These are phyloP conservation scores for Adela reaumurella DNA, from an alignment of 2,888 invertebrate genomes.

Conservation along the genomic window DNA sequence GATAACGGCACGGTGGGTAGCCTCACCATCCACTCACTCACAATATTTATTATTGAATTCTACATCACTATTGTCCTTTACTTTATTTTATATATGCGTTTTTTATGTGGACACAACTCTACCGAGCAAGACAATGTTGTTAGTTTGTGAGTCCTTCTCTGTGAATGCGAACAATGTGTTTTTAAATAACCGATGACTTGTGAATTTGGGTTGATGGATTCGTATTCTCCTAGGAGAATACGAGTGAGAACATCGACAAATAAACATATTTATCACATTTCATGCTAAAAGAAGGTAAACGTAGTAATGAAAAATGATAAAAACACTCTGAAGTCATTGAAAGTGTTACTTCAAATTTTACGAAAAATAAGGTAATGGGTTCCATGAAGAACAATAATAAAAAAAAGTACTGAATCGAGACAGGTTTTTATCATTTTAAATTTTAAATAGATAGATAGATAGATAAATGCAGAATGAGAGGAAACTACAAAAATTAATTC, in stretches of 20 bases:
- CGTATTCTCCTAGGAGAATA: slow-evolving; percentile 25
- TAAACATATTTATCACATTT: no score
- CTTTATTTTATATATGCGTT: slow-evolving; percentile 29
- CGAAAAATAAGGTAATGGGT: no score
- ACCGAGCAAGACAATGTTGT: slow-evolving; percentile 49
- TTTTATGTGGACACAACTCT: not conserved
- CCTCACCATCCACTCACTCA: slow-evolving; percentile 6
- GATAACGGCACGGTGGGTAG: slow-evolving; percentile 21
- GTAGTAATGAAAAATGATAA: no score
- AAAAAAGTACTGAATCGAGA: no score
- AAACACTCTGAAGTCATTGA: no score
- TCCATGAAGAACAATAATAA: no score
- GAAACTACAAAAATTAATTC: no score
- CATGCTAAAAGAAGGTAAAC: no score
- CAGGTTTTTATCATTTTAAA: no score
- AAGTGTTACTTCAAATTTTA: no score
- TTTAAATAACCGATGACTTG: slow-evolving; percentile 53
- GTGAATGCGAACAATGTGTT: slow-evolving; percentile 37
- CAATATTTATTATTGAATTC: slow-evolving; percentile 50
- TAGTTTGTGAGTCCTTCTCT: slow-evolving; percentile 30
- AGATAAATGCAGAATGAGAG: no score
- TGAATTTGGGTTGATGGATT: slow-evolving; percentile 54
- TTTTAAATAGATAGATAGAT: no score
- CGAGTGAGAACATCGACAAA: not conserved
- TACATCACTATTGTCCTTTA: slow-evolving; percentile 36